Base-by-base conservation (phyloP, 2,113 vertebrate genomes). In the Recurvirostra avosetta region DNA sequence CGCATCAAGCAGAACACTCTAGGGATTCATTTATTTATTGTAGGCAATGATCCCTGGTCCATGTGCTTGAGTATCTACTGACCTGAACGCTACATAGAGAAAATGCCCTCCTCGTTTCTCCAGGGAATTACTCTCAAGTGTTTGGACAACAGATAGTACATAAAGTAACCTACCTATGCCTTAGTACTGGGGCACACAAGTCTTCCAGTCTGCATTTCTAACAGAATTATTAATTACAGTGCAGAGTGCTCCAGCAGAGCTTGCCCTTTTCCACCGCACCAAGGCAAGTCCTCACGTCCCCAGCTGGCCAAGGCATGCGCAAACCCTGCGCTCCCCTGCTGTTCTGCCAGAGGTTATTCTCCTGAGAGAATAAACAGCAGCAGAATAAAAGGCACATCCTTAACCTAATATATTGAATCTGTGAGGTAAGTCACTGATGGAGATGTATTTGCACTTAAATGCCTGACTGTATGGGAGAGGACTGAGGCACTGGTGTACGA, bases 261-360 rank as follows among this genome's bases (percentile, higher is more conserved):
- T 73, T 73, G 30, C 17, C n/a, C 23, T 55, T 71, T 53, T 38
- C 36, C 67, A 25, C 16, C 2, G 2, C 26, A 52, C 12, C 5
- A 1, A 8, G 2, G 43, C 27, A 17, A 56, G 36, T 55, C 70
- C 62, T 34, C 14, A 5, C 2, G 4, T 19, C 59, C 74, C 3
- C 0, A 1, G 56, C 25, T 11, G 27, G 75, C 58, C 3, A 0
- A 68, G 70, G 66, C 74, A 61, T 0, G 15, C 0, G 0, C 86
- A n/a, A 52, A 77, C 55, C 21, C 6, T 12, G 18, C 0, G 2
- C 27, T 70, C 6, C 2, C 3, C 55, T 55, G 25, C 38, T 63
- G 43, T 55, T 12, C 78, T 88, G 78, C 86, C 88, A 90, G 67
- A 52, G 25, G 53, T 71, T 40, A 21, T 40, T 67, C 66, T 71